A percentile compares a stretch with the other conserved stretches of the same genome.
Evolutionary conservation across 2,113 vertebrate genomes (phyloP).

Genomic region (Anser brachyrhynchus): DNA sequence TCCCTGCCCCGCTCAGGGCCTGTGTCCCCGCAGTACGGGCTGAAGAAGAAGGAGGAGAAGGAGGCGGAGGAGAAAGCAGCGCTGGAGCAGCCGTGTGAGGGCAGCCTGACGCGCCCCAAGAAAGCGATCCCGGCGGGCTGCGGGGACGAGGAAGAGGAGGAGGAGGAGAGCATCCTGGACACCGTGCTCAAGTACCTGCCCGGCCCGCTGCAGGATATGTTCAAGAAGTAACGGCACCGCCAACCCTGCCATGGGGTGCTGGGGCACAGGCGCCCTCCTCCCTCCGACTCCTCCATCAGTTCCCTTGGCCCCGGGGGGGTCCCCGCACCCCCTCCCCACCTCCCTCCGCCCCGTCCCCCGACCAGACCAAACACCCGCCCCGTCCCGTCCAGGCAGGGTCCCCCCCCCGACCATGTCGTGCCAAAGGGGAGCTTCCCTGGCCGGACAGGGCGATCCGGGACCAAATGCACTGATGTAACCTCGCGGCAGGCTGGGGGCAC

Average conservation of each 20-base stretch:
- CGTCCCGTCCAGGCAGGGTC: conserved; percentile 49
- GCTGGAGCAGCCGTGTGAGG: conserved; percentile 95
- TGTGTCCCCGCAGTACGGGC: conserved; percentile 84
- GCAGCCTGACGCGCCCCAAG: conserved; percentile 94
- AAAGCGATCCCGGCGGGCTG: conserved; percentile 95
- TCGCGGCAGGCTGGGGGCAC: conserved; percentile 37
- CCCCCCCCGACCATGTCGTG: background rate
- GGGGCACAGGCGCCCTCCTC: conserved; percentile 61
- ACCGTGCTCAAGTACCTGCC: conserved; percentile 98
- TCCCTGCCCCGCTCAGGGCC: conserved; percentile 10
- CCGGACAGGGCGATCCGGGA: conserved; percentile 54
- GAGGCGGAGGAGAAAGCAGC: conserved; percentile 98
- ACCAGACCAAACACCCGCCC: conserved; percentile 42
- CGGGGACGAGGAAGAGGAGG: conserved; percentile 93
- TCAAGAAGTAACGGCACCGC: conserved; percentile 90
- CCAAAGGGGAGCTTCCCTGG: conserved; percentile 55
- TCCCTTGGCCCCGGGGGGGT: background rate
- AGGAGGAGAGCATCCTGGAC: conserved; percentile 97
- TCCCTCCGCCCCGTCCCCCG: background rate
- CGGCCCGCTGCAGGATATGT: conserved; percentile 97
- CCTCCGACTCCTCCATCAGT: conserved; percentile 12
- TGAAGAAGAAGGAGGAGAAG: conserved; percentile 99
- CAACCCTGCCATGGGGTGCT: conserved; percentile 60
- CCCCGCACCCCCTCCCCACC: background rate
- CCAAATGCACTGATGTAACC: conserved; percentile 72